Conservation (phyloP, 1,140 invertebrate genomes). For the Dreissena rostriformis region DNA sequence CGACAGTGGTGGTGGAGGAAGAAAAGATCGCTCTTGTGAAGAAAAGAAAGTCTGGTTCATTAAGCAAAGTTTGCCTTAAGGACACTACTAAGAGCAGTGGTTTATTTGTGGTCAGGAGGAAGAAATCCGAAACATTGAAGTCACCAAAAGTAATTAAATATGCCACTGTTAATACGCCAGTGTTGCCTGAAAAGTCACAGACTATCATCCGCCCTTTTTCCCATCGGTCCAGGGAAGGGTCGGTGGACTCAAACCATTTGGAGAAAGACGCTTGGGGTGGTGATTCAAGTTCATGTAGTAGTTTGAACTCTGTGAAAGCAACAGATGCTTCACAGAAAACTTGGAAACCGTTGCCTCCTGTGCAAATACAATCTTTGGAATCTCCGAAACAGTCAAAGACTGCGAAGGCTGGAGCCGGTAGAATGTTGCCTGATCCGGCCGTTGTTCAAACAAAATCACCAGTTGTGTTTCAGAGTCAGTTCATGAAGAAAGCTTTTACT, state of each 20-base stretch:
- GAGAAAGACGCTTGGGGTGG: conserved; percentile 52
- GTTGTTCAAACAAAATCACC: conserved; percentile 56
- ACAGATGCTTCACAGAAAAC: conserved; percentile 25
- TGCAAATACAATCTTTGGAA: conserved; percentile 40
- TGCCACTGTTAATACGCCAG: conserved; percentile 7
- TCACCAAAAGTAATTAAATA: conserved; percentile 38
- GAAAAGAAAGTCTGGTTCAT: conserved; percentile 25
- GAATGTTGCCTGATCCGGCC: conserved; percentile 62
- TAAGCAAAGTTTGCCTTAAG: conserved; percentile 23
- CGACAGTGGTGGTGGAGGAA: not conserved
- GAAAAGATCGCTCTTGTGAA: conserved; percentile 31
- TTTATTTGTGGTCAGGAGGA: conserved; percentile 12
- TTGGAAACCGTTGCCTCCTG: conserved; percentile 51
- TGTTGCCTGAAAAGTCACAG: conserved; percentile 28
- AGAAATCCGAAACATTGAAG: conserved; percentile 34
- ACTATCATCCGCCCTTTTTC: conserved; percentile 44
- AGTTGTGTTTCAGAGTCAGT: conserved; percentile 65
- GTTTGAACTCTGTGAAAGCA: conserved; percentile 43
- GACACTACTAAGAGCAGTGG: conserved; percentile 22
- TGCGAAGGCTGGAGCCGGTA: conserved; percentile 48
- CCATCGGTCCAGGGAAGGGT: conserved; percentile 36
- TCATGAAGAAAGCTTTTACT: conserved; percentile 63
- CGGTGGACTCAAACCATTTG: conserved; percentile 38
- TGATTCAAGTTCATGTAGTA: conserved; percentile 30
- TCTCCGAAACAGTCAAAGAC: conserved; percentile 49